A percentile compares a stretch with the other conserved stretches of the same genome.
phyloP scores from a whole-genome alignment of 2,888 invertebrate species.

The Oxycera nigricornis region DNA sequence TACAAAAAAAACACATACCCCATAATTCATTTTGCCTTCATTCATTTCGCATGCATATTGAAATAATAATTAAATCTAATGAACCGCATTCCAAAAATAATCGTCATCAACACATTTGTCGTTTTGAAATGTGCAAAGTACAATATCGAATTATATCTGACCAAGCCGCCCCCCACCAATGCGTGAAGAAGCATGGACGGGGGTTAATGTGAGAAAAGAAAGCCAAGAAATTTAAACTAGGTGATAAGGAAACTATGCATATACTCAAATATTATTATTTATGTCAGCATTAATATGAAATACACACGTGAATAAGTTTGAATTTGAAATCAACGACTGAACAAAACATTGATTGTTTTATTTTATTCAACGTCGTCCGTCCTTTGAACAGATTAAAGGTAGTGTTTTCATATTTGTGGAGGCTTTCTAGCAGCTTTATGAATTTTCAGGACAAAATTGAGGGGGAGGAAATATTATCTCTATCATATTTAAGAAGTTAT shows the following conservation, averaged over 20 bases:
- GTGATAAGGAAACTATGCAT: not conserved
- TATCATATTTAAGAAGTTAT: too few relatives aligned
- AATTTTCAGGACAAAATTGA: too few relatives aligned
- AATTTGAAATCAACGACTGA: too few relatives aligned
- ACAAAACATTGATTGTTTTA: too few relatives aligned
- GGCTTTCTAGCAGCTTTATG: too few relatives aligned
- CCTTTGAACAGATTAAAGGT: too few relatives aligned
- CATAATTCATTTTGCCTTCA: not conserved
- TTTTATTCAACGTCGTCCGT: too few relatives aligned
- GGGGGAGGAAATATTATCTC: too few relatives aligned
- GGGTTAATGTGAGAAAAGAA: not conserved
- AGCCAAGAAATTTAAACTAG: not conserved
- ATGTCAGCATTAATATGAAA: constrained; percentile 13
- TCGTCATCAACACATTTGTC: not conserved
- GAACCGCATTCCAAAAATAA: not conserved
- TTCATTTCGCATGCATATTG: not conserved
- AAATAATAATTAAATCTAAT: too few relatives aligned
- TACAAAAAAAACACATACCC: not conserved
- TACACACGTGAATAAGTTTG: constrained; percentile 7
- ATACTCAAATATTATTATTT: constrained; percentile 10
- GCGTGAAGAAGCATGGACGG: not conserved
- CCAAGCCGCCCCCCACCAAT: not conserved
- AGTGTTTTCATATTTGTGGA: too few relatives aligned
- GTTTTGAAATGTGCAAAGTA: not conserved
- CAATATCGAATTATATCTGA: too few relatives aligned